Percentiles rank a stretch among this genome's conserved stretches.
Conservation (phyloP, 2,888 invertebrate species). For the Drosophila atroscutellata region DNA sequence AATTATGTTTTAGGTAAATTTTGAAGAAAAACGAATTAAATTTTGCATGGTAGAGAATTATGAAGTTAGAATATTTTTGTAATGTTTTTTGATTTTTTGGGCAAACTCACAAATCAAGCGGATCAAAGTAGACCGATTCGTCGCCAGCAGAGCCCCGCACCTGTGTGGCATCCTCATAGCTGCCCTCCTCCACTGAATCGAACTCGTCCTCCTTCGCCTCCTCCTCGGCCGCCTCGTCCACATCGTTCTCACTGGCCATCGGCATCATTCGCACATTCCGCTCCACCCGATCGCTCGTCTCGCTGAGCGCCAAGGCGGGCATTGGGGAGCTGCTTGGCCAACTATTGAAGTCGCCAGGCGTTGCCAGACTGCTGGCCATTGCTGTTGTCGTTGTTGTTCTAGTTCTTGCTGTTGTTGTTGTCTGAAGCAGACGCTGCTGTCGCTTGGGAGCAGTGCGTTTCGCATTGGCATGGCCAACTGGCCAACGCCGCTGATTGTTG, state of each 20-base stretch:
- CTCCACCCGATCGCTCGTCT: slow-evolving; percentile 82
- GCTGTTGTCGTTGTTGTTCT: slow-evolving; percentile 54
- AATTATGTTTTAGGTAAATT: slow-evolving; percentile 43
- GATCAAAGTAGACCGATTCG: slow-evolving; percentile 82
- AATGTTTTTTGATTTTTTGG: slow-evolving; percentile 23
- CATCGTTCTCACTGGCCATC: slow-evolving; percentile 48
- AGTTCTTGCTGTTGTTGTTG: slow-evolving; percentile 24
- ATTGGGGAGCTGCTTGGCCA: slow-evolving; percentile 72
- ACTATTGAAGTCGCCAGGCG: slow-evolving; percentile 33
- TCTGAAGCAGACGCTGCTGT: slow-evolving; percentile 30
- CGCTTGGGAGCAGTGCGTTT: slow-evolving; percentile 57
- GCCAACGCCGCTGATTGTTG: slow-evolving; percentile 49
- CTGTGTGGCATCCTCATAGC: slow-evolving; percentile 77
- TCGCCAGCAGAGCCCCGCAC: slow-evolving; percentile 74
- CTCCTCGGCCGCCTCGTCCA: slow-evolving; percentile 27
- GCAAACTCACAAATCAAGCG: slow-evolving; percentile 84
- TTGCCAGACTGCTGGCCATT: slow-evolving; percentile 59
- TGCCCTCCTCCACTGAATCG: slow-evolving; percentile 62
- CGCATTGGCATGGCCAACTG: slow-evolving; percentile 33
- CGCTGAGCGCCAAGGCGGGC: slow-evolving; percentile 67
- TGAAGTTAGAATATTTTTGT: slow-evolving; percentile 40
- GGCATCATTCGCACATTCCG: slow-evolving; percentile 75
- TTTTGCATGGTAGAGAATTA: slow-evolving; percentile 16
- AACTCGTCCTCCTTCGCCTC: slow-evolving; percentile 42
- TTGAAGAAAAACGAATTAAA: slow-evolving; percentile 26